phyloP scores from a whole-genome alignment of 2,113 vertebrate genomes.

The Prietella phreatophila region DNA sequence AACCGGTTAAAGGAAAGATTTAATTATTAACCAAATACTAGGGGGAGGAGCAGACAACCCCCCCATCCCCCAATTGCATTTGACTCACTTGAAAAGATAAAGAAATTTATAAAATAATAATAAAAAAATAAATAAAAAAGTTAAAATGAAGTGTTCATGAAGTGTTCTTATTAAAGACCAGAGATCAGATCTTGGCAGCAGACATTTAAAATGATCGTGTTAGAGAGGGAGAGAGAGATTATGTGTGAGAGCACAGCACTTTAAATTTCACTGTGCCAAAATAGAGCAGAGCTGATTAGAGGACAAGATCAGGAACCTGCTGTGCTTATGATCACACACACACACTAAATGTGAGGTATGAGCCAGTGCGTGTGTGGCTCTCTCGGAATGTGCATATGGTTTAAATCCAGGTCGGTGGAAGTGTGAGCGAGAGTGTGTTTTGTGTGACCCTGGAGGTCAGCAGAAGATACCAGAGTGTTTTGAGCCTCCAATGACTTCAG shows the following conservation, averaged over 20 bases:
- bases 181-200: background rate
- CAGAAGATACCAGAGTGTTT: background rate
- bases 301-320: background rate
- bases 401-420: background rate
- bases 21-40: too few relatives aligned
- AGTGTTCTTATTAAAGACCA: too few relatives aligned
- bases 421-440: too few relatives aligned
- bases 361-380: background rate
- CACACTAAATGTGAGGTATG: background rate
- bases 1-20: too few relatives aligned
- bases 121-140: background rate
- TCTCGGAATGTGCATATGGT: background rate
- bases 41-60: too few relatives aligned
- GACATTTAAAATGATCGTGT: background rate
- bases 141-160: background rate
- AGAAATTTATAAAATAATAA: too few relatives aligned
- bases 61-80: too few relatives aligned
- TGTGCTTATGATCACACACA: background rate
- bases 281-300: constrained; percentile 23
- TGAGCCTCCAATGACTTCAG: constrained; percentile 13
- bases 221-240: background rate
- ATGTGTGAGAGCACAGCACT: background rate
- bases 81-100: too few relatives aligned
- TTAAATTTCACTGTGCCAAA: background rate
- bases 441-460: background rate